Evolutionary conservation across 2,797 vertebrate genomes (phyloP).

Genomic region (Carapus acus): DNA sequence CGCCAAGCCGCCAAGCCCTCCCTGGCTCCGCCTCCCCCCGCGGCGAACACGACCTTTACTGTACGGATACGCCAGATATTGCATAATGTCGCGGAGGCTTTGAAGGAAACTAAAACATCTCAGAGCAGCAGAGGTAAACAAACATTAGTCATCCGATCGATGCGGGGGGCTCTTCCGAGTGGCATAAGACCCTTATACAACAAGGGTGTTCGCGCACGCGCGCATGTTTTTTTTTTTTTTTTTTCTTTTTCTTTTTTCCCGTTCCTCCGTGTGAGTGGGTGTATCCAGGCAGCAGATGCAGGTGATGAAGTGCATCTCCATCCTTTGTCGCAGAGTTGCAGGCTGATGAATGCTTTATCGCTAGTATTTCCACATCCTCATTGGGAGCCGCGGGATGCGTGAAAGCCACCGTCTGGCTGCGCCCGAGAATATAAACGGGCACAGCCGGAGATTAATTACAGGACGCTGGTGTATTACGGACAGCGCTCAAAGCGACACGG

Average conservation of each 20-base stretch:
- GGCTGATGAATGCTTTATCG: slow-evolving; percentile 7
- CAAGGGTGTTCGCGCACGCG: slow-evolving; percentile 30
- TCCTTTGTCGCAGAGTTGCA: slow-evolving; percentile 26
- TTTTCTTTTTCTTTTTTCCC: no score
- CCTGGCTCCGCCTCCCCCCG: no score
- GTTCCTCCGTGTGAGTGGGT: slow-evolving; percentile 60
- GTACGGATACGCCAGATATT: slow-evolving; percentile 46
- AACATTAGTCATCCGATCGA: slow-evolving; percentile 55
- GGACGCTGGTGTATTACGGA: no score
- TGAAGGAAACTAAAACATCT: slow-evolving; percentile 42
- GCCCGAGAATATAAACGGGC: no score
- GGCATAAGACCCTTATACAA: slow-evolving; percentile 56
- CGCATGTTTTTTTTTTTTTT: no score
- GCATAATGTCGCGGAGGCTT: slow-evolving; percentile 50
- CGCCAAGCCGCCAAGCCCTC: no score
- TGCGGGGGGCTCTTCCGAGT: slow-evolving; percentile 45
- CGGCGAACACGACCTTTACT: slow-evolving; percentile 33
- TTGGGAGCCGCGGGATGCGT: background rate
- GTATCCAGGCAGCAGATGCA: slow-evolving; percentile 33
- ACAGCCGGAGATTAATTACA: no score
- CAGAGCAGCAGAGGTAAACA: slow-evolving; percentile 59
- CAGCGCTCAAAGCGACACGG: no score
- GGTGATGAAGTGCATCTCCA: slow-evolving; percentile 36
- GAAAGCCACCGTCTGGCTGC: no score
- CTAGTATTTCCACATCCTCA: slow-evolving; percentile 5